Conservation (phyloP, 2,797 vertebrate species). For the Acanthornis magna region DNA sequence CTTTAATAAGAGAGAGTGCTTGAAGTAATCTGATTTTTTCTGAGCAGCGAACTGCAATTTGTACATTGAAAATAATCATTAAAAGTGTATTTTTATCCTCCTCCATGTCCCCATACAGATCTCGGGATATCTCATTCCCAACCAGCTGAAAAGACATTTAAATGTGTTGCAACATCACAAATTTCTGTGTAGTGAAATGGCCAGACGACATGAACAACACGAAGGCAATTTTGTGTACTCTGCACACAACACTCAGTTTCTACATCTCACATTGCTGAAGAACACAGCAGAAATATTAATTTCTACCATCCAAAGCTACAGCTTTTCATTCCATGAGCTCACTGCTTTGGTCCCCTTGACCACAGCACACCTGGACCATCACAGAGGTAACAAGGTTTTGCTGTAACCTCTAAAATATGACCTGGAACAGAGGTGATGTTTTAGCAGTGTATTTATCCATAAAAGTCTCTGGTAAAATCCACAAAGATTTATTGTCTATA, state of each 20-base stretch:
- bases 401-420: neutral
- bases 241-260: neutral
- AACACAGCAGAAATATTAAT: neutral
- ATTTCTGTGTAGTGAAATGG: neutral
- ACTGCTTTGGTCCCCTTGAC: neutral
- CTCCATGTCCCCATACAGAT: neutral
- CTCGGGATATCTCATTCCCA: neutral
- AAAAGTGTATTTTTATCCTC: neutral
- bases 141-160: neutral
- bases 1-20: neutral
- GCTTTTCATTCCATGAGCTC: neutral
- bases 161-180: neutral
- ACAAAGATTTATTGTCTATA: fast-evolving
- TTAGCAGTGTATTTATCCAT: neutral
- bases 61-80: neutral
- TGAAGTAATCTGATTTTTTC: neutral
- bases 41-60: neutral
- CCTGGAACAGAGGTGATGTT: neutral
- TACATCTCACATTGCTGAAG: neutral
- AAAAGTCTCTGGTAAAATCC: neutral
- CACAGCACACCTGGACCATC: neutral
- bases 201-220: neutral
- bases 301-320: fast-evolving
- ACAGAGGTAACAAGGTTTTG: neutral
- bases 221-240: neutral